phyloP scores from a whole-genome alignment of 2,888 invertebrate genomes.

The Pseudanteris insignis region DNA sequence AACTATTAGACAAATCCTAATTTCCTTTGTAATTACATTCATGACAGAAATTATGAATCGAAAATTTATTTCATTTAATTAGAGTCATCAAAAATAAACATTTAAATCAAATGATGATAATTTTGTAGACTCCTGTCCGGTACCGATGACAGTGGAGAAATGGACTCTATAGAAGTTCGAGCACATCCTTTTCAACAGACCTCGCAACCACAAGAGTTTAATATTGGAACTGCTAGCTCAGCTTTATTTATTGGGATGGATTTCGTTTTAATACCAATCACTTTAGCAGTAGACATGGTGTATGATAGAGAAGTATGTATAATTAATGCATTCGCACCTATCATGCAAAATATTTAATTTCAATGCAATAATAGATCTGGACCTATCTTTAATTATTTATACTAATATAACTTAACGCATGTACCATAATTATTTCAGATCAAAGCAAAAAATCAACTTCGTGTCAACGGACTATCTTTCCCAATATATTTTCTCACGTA shows the following conservation, averaged over 20 bases:
- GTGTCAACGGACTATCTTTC: slow-evolving; percentile 82
- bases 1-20: no score
- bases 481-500: slow-evolving; percentile 80
- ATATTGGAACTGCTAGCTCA: slow-evolving; percentile 77
- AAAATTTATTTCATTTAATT: background rate
- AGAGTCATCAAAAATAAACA: no score
- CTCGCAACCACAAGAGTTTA: slow-evolving; percentile 77
- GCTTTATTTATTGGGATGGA: slow-evolving; percentile 83
- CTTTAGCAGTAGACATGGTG: slow-evolving; percentile 82
- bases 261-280: slow-evolving; percentile 80
- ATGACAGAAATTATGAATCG: no score
- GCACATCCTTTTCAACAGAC: slow-evolving; percentile 80
- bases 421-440: no score
- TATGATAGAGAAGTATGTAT: slow-evolving; percentile 80
- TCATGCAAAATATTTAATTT: no score
- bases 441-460: slow-evolving; percentile 82
- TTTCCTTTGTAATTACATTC: no score
- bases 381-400: no score
- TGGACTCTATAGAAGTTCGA: slow-evolving; percentile 72
- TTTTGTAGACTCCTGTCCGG: slow-evolving; percentile 63
- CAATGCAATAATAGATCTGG: no score
- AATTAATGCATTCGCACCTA: no score
- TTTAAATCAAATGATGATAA: background rate
- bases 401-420: no score
- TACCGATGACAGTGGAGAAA: slow-evolving; percentile 43